A percentile compares a stretch with the other conserved stretches of the same genome.
These are phyloP conservation scores for Trypoxylon attenuatum DNA, from an alignment of 2,888 invertebrate species.

Conservation along the genomic window DNA sequence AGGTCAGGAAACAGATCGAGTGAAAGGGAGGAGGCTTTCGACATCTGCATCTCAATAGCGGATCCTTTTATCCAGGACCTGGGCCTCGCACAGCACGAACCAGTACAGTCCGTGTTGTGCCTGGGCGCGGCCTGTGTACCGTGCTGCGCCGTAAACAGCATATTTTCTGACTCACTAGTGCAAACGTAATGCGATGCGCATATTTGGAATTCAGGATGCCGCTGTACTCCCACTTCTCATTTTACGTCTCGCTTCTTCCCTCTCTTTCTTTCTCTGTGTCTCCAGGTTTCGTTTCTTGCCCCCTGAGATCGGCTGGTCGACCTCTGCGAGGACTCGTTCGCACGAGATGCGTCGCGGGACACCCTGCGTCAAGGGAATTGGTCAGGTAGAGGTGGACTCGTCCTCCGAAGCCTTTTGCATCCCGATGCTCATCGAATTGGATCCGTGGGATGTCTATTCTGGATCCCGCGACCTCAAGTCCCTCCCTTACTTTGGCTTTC, in stretches of 20 bases:
- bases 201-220: constrained; percentile 60
- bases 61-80: constrained; percentile 15
- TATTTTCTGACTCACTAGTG: constrained; percentile 66
- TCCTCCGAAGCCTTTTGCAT: no score
- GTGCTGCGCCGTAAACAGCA: constrained; percentile 57
- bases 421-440: no score
- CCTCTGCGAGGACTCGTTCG: no score
- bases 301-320: no score
- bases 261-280: neutral
- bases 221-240: neutral
- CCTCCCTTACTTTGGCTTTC: no score
- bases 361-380: no score
- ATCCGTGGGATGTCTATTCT: no score
- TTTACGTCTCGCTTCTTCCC: neutral
- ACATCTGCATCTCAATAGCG: constrained; percentile 44
- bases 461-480: no score
- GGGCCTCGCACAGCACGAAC: constrained; percentile 9
- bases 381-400: no score
- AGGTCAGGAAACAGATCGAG: neutral
- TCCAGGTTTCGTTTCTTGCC: neutral
- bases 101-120: constrained; percentile 4
- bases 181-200: constrained; percentile 60
- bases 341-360: no score
- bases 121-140: constrained; percentile 20
- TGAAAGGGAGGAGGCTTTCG: constrained; percentile 12